phyloP scores from a whole-genome alignment of 2,113 vertebrate genomes.

The Sebastes fasciatus region DNA sequence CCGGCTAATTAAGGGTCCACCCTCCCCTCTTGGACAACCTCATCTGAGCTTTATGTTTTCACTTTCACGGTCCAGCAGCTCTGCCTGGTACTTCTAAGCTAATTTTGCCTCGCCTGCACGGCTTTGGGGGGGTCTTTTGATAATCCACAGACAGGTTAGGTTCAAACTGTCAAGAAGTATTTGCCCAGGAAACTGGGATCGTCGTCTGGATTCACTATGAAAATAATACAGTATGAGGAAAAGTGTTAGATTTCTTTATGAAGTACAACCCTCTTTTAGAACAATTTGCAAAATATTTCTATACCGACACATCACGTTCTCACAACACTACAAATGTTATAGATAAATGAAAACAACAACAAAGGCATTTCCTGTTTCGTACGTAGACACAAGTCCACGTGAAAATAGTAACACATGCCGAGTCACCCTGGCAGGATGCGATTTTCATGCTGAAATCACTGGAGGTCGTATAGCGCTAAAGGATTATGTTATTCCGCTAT shows the following conservation, averaged over 20 bases:
- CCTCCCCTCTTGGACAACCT: constrained; percentile 86
- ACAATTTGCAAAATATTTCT: neutral
- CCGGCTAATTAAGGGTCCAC: constrained; percentile 90
- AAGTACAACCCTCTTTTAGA: neutral
- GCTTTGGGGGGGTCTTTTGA: constrained; percentile 67
- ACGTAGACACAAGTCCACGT: constrained; percentile 1
- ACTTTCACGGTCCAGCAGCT: constrained; percentile 86
- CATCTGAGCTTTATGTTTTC: constrained; percentile 91
- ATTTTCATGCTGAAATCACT: constrained; percentile 25
- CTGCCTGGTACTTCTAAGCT: constrained; percentile 93
- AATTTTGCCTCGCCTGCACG: constrained; percentile 82
- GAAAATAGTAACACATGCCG: constrained; percentile 26
- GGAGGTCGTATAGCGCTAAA: neutral
- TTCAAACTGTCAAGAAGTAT: constrained; percentile 81
- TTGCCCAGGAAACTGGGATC: constrained; percentile 40
- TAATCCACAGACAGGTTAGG: constrained; percentile 88
- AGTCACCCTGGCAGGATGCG: neutral
- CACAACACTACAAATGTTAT: neutral
- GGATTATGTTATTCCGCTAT: constrained; percentile 16
- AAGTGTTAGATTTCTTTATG: neutral
- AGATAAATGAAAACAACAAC: neutral
- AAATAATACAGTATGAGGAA: constrained; percentile 13
- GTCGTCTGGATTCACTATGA: constrained; percentile 3
- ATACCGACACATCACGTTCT: neutral
- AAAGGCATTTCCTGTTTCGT: neutral